phyloP scores from a whole-genome alignment of 2,888 invertebrate genomes.

The Argyresthia albistria region DNA sequence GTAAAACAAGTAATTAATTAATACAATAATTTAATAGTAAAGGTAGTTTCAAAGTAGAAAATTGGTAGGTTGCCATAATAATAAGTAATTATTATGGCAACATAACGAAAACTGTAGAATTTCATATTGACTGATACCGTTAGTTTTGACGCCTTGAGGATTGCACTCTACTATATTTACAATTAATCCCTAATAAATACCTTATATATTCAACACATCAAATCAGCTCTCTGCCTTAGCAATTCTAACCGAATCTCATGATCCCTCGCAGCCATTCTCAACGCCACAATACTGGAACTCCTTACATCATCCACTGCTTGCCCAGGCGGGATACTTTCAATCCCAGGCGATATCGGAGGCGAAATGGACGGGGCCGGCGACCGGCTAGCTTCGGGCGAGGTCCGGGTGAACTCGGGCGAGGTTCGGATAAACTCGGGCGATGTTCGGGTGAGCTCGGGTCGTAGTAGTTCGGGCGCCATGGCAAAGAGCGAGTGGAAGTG shows the following conservation, averaged over 20 bases:
- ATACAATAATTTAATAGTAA: too few species aligned
- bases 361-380: constrained; percentile 60
- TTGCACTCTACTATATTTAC: too few species aligned
- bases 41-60: too few species aligned
- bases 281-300: constrained; percentile 88
- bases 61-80: too few species aligned
- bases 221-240: constrained; percentile 78
- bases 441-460: constrained; percentile 25
- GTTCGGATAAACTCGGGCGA: constrained; percentile 23
- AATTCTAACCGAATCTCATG: constrained; percentile 89
- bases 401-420: constrained; percentile 24
- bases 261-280: constrained; percentile 89
- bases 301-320: constrained; percentile 77
- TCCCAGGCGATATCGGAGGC: constrained; percentile 67
- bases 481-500: constrained; percentile 91
- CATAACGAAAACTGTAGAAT: too few species aligned
- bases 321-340: constrained; percentile 58
- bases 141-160: too few species aligned
- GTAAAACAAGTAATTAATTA: too few species aligned
- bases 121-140: too few species aligned
- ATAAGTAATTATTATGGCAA: too few species aligned
- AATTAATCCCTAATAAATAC: not conserved
- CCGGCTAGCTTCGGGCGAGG: constrained; percentile 28
- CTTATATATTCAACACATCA: constrained; percentile 41
- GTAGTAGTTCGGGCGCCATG: constrained; percentile 68